Conservation (phyloP, 1,140 invertebrate species). For the Drosophila orosa region DNA sequence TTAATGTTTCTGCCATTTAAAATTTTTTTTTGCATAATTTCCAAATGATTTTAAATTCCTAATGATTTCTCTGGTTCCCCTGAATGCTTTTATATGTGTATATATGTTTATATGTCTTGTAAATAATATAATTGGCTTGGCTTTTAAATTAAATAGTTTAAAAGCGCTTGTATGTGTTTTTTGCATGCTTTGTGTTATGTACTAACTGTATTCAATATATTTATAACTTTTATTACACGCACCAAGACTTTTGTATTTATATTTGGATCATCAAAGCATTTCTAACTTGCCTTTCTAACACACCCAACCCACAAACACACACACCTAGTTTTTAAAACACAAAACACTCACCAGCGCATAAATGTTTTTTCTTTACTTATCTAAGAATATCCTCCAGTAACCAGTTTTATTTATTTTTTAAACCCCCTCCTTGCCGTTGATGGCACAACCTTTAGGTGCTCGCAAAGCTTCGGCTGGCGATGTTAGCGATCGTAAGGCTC, state of each 20-base stretch:
- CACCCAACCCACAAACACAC: constrained; percentile 18
- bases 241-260: constrained; percentile 21
- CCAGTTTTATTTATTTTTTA: neutral
- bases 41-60: neutral
- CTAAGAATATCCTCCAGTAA: neutral
- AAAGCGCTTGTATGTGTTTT: constrained; percentile 1
- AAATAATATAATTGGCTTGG: constrained; percentile 22
- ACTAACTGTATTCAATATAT: neutral
- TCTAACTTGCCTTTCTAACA: constrained; percentile 36
- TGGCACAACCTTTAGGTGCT: constrained; percentile 84
- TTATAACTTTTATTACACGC: constrained; percentile 9
- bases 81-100: neutral
- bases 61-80: neutral
- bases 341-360: constrained; percentile 34
- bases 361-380: constrained; percentile 7
- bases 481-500: constrained; percentile 89
- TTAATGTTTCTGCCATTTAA: neutral
- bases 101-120: constrained; percentile 1
- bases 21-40: neutral
- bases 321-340: constrained; percentile 30
- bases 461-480: constrained; percentile 94
- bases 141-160: neutral
- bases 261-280: constrained; percentile 20
- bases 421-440: neutral
- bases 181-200: constrained; percentile 23